Evolutionary conservation across 2,888 invertebrate genomes (phyloP).

Genomic region (Deilephila elpenor): DNA sequence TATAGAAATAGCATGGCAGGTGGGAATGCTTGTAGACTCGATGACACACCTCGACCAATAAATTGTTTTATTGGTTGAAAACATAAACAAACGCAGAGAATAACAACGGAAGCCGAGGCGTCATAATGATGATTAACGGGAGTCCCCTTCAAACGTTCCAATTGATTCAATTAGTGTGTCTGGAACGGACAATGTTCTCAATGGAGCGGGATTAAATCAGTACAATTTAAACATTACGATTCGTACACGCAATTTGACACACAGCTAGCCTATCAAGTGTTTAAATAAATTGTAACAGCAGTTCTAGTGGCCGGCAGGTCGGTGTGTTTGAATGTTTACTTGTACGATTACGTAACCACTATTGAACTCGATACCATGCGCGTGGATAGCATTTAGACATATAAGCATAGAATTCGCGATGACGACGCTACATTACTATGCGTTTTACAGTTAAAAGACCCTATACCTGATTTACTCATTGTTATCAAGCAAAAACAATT

Average conservation of each 20-base stretch:
- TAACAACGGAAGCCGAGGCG: constrained; percentile 18
- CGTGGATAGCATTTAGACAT: background rate
- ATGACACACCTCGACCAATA: background rate
- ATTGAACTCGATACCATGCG: background rate
- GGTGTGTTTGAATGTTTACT: constrained; percentile 5
- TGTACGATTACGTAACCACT: constrained; percentile 13
- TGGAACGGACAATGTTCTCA: constrained; percentile 13
- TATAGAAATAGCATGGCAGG: too few relatives aligned
- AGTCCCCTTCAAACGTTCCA: constrained; percentile 27
- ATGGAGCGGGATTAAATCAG: constrained; percentile 29
- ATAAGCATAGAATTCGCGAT: background rate
- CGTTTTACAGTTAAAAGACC: too few relatives aligned
- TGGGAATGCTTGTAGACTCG: background rate
- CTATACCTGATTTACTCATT: too few relatives aligned
- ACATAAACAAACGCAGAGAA: background rate
- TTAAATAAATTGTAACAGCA: constrained; percentile 13
- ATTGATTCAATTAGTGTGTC: constrained; percentile 32
- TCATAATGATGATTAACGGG: constrained; percentile 24
- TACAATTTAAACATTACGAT: constrained; percentile 27
- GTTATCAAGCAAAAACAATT: too few relatives aligned
- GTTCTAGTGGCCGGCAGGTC: constrained; percentile 2
- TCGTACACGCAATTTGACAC: constrained; percentile 24
- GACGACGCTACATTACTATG: too few relatives aligned
- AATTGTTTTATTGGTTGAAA: too few relatives aligned
- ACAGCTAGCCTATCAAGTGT: constrained; percentile 7